These are phyloP conservation scores for Cranoglanis bouderius DNA, from an alignment of 2,113 vertebrate genomes.

Conservation along the genomic window DNA sequence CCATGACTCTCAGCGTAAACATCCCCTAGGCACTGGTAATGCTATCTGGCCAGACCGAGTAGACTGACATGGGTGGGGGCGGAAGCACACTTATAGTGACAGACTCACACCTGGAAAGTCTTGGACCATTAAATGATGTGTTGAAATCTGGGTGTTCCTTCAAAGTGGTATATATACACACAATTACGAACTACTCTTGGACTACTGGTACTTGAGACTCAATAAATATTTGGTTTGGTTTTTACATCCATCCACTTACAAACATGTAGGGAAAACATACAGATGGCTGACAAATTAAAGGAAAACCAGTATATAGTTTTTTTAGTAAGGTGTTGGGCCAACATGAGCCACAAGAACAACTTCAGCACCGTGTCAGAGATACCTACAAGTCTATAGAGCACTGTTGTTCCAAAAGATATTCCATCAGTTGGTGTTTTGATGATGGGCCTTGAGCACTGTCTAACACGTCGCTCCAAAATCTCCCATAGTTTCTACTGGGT, in stretches of 20 bases:
- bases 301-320: not conserved
- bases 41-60: conserved; percentile 47
- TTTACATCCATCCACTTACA: not conserved
- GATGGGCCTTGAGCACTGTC: not conserved
- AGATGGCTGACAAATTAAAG: not conserved
- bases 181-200: not conserved
- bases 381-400: not conserved
- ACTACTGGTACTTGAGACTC: not conserved
- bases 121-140: conserved; percentile 25
- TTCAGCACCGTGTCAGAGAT: not conserved
- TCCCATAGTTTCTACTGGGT: not conserved
- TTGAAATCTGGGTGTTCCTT: conserved; percentile 35
- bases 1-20: conserved; percentile 41
- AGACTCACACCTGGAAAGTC: conserved; percentile 46
- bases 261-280: not conserved
- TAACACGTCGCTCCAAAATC: not conserved
- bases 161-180: not conserved
- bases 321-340: not conserved
- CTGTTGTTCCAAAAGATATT: not conserved
- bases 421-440: not conserved
- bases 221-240: not conserved
- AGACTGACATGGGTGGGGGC: conserved; percentile 29
- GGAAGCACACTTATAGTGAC: conserved; percentile 36
- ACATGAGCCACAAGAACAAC: not conserved
- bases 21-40: conserved; percentile 46